Evolutionary conservation across 1,140 invertebrate species (phyloP).

Genomic region (Papilio glaucus): DNA sequence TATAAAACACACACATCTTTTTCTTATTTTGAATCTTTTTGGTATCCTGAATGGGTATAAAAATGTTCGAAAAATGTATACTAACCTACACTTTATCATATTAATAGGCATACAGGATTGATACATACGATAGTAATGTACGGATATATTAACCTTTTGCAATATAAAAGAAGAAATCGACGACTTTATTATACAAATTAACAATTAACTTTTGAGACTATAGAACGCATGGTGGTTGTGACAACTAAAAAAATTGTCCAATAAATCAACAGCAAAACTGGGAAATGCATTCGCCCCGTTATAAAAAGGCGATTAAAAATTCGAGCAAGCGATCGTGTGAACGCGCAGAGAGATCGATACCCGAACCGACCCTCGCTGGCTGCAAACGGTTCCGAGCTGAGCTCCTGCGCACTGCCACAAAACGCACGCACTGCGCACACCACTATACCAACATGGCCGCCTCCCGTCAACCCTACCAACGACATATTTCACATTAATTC

Average conservation of each 20-base stretch:
- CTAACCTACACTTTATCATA: too few relatives aligned
- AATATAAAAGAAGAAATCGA: too few relatives aligned
- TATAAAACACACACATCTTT: too few relatives aligned
- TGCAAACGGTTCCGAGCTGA: constrained; percentile 53
- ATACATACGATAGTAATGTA: too few relatives aligned
- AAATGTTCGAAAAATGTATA: too few relatives aligned
- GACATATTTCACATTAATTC: constrained; percentile 69
- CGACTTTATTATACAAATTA: too few relatives aligned
- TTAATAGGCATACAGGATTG: too few relatives aligned
- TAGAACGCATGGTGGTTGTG: not conserved
- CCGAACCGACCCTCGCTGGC: constrained; percentile 42
- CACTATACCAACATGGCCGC: constrained; percentile 48
- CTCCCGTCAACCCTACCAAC: constrained; percentile 51
- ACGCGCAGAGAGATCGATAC: constrained; percentile 48
- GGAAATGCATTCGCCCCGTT: constrained; percentile 27
- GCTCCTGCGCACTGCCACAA: constrained; percentile 63
- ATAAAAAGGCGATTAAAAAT: constrained; percentile 35
- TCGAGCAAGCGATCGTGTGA: constrained; percentile 40
- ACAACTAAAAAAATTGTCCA: constrained; percentile 40
- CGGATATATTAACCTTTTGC: too few relatives aligned
- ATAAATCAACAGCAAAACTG: constrained; percentile 40
- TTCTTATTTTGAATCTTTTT: too few relatives aligned
- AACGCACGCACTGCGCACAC: constrained; percentile 57
- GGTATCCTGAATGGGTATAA: too few relatives aligned
- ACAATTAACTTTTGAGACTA: not conserved